phyloP scores from a whole-genome alignment of 1,140 invertebrate species.

The Macrostomum lignano region DNA sequence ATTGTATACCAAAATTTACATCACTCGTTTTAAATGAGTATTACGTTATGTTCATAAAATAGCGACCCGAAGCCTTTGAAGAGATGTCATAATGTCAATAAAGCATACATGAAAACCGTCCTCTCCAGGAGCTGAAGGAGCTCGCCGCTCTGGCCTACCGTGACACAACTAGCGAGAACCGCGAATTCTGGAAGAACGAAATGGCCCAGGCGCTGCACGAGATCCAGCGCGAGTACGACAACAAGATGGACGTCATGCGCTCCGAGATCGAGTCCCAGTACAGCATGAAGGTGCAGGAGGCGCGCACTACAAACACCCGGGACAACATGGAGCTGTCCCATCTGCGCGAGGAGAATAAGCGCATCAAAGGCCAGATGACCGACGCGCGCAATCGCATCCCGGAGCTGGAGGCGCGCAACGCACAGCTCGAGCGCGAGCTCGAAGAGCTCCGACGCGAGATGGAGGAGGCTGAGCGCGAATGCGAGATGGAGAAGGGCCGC shows the following conservation, averaged over 20 bases:
- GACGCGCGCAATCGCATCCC: constrained; percentile 26
- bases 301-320: constrained; percentile 29
- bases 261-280: constrained; percentile 25
- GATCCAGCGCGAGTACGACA: constrained; percentile 30
- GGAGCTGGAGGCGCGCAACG: constrained; percentile 26
- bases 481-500: background rate
- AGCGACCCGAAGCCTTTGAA: no score
- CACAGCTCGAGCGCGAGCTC: background rate
- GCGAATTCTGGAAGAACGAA: constrained; percentile 31
- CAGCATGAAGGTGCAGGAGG: constrained; percentile 29
- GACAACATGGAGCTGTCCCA: constrained; percentile 31
- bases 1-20: background rate
- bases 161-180: constrained; percentile 30
- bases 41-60: no score
- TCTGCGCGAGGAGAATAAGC: constrained; percentile 29
- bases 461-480: background rate
- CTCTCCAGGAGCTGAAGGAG: constrained; percentile 31
- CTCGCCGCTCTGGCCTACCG: constrained; percentile 29
- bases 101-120: background rate
- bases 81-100: no score
- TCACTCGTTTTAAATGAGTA: no score
- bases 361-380: constrained; percentile 21
- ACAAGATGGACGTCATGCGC: constrained; percentile 24
- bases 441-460: background rate
- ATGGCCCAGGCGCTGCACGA: constrained; percentile 30